Evolutionary conservation across 2,888 invertebrate genomes (phyloP).

Genomic region (Chalcis sispes): DNA sequence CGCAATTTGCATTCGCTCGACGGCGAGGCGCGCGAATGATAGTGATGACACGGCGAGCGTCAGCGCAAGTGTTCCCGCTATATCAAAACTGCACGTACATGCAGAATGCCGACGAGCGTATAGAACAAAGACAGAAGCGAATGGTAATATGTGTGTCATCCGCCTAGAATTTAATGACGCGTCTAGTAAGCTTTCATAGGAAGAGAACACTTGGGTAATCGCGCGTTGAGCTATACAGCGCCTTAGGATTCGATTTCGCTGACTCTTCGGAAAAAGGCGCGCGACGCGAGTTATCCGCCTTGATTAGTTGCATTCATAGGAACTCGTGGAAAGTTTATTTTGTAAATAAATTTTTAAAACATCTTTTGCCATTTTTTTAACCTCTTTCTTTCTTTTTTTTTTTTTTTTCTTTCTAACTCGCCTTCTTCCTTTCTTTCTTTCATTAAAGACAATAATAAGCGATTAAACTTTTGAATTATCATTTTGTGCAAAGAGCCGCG

Average conservation of each 20-base stretch:
- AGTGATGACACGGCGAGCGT: slow-evolving; percentile 54
- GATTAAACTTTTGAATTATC: too few relatives aligned
- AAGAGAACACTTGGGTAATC: slow-evolving; percentile 68
- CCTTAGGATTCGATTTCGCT: slow-evolving; percentile 71
- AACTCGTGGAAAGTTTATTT: neutral
- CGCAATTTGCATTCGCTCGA: slow-evolving; percentile 54
- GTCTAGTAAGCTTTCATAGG: slow-evolving; percentile 67
- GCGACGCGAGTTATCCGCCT: slow-evolving; percentile 3
- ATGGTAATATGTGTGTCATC: slow-evolving; percentile 63
- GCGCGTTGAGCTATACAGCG: slow-evolving; percentile 55
- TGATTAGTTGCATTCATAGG: slow-evolving; percentile 52
- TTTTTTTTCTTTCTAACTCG: too few relatives aligned
- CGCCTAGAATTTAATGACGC: slow-evolving; percentile 67
- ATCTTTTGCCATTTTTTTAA: too few relatives aligned
- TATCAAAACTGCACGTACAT: slow-evolving; percentile 65
- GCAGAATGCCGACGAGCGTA: slow-evolving; percentile 59
- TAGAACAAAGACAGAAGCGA: slow-evolving; percentile 33
- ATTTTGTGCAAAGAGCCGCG: too few relatives aligned
- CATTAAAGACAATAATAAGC: too few relatives aligned
- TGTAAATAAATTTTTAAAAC: slow-evolving; percentile 28
- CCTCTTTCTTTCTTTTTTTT: too few relatives aligned
- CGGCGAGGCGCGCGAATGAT: slow-evolving; percentile 13
- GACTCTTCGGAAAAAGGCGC: slow-evolving; percentile 56
- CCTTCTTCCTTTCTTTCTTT: too few relatives aligned
- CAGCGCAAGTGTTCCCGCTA: slow-evolving; percentile 19